These are phyloP conservation scores for Xylota sylvarum DNA, from an alignment of 2,888 invertebrate species.

Conservation along the genomic window DNA sequence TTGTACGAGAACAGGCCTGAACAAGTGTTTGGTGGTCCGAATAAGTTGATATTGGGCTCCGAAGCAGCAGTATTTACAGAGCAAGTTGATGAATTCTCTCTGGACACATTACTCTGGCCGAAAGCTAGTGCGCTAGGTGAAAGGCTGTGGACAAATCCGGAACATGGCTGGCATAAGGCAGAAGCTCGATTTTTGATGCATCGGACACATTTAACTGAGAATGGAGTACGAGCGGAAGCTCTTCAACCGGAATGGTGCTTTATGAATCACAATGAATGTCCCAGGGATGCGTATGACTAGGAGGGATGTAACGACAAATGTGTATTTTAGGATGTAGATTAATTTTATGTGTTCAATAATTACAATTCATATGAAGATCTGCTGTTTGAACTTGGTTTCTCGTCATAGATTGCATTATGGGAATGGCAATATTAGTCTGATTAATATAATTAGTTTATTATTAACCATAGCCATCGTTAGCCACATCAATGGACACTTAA, in stretches of 20 bases:
- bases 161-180: constrained; percentile 88
- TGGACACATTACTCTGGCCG: constrained; percentile 93
- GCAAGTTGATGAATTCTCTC: constrained; percentile 89
- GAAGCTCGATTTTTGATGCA: constrained; percentile 89
- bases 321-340: too few species aligned
- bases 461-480: too few species aligned
- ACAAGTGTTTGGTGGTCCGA: constrained; percentile 86
- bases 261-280: constrained; percentile 91
- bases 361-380: too few species aligned
- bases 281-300: constrained; percentile 81
- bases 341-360: too few species aligned
- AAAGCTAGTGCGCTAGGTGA: constrained; percentile 93
- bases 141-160: constrained; percentile 92
- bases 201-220: constrained; percentile 89
- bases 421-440: too few species aligned
- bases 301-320: too few species aligned
- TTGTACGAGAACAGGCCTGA: constrained; percentile 91
- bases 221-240: constrained; percentile 89
- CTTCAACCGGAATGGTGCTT: constrained; percentile 94
- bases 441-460: too few species aligned
- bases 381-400: too few species aligned
- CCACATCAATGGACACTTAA: too few species aligned
- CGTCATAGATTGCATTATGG: too few species aligned
- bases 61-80: constrained; percentile 95
- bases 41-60: constrained; percentile 87